phyloP scores from a whole-genome alignment of 1,140 invertebrate genomes.

The Saccostrea echinata region DNA sequence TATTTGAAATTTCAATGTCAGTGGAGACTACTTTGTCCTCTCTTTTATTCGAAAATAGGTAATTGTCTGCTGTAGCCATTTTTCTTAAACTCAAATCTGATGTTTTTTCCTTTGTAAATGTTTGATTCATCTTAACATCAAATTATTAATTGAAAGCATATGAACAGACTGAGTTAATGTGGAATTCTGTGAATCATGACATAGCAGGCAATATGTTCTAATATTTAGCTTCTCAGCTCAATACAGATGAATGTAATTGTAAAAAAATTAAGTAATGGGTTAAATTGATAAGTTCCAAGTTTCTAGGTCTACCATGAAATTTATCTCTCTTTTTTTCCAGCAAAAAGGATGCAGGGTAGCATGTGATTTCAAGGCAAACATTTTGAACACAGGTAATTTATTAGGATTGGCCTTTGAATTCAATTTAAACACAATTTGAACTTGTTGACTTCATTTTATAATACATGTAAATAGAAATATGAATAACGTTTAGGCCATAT shows the following conservation, averaged over 20 bases:
- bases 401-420: not conserved
- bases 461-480: not conserved
- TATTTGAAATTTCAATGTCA: no score
- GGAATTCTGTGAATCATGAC: not conserved
- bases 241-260: conserved; percentile 9
- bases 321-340: conserved; percentile 2
- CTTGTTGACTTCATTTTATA: not conserved
- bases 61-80: no score
- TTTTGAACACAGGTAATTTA: not conserved
- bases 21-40: no score
- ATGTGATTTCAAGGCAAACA: conserved; percentile 24
- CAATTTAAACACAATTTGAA: not conserved
- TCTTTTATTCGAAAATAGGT: no score
- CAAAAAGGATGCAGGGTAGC: not conserved
- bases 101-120: not conserved
- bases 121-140: conserved; percentile 20
- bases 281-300: not conserved
- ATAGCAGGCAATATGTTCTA: not conserved
- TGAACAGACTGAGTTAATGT: not conserved
- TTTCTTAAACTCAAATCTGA: conserved; percentile 19
- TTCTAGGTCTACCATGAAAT: conserved; percentile 4
- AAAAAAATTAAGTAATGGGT: not conserved
- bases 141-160: conserved; percentile 9
- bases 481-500: not conserved
- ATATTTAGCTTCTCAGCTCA: conserved; percentile 16